phyloP scores from a whole-genome alignment of 2,113 vertebrate genomes.

The Pelmatolapia mariae region DNA sequence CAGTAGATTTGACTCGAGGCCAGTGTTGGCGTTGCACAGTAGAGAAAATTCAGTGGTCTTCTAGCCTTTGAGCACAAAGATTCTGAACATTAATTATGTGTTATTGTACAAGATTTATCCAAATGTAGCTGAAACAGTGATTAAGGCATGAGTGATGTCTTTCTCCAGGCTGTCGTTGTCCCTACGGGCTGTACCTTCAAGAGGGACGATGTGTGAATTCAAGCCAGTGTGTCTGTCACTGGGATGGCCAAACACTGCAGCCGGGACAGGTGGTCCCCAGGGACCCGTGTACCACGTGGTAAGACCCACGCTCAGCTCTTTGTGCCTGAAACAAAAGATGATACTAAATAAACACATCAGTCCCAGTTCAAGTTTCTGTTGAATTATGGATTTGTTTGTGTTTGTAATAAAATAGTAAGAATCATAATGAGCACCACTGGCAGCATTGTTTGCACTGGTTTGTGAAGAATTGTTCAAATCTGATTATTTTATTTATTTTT shows the following conservation, averaged over 20 bases:
- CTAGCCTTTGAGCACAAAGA: background rate
- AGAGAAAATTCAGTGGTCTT: background rate
- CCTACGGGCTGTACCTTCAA: slow-evolving; percentile 71
- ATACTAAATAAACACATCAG: background rate
- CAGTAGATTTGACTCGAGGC: too few relatives aligned
- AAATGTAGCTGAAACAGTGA: background rate
- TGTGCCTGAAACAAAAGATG: background rate
- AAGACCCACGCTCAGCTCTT: background rate
- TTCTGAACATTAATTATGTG: background rate
- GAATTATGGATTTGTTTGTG: background rate
- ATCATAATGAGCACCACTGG: background rate
- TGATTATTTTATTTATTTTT: background rate
- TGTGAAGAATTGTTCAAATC: background rate
- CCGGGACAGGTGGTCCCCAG: slow-evolving; percentile 65
- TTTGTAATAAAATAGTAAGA: background rate
- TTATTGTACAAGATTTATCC: background rate
- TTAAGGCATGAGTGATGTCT: background rate
- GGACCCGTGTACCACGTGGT: slow-evolving; percentile 80
- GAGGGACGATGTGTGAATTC: slow-evolving; percentile 71
- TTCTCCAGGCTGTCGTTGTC: slow-evolving; percentile 80
- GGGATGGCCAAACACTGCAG: slow-evolving; percentile 39
- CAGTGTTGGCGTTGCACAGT: background rate
- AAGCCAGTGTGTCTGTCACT: slow-evolving; percentile 76
- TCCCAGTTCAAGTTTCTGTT: background rate
- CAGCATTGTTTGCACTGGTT: background rate